Evolutionary conservation across 2,113 vertebrate species (phyloP).

Genomic region (Carassius auratus): DNA sequence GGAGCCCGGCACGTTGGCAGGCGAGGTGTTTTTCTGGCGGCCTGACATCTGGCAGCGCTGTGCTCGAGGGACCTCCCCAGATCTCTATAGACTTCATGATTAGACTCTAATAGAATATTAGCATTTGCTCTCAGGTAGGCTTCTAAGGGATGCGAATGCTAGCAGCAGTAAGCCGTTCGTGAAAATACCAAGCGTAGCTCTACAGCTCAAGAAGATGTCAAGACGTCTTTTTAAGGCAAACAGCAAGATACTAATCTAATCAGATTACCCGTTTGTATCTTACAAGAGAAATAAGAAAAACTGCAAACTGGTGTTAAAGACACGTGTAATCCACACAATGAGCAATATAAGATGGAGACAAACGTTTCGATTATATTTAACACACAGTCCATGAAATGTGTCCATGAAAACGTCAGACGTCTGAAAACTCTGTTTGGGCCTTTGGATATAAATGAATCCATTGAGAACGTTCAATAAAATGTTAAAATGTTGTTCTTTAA

Average conservation of each 20-base stretch:
- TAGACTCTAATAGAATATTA: conserved; percentile 89
- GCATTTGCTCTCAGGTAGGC: conserved; percentile 83
- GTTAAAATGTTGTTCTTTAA: conserved; percentile 89
- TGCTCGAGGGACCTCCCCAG: conserved; percentile 81
- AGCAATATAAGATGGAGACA: not conserved
- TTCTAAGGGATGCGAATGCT: conserved; percentile 72
- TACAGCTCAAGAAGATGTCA: conserved; percentile 15
- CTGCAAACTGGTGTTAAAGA: not conserved
- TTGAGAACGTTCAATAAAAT: conserved; percentile 82
- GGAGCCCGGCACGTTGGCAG: conserved; percentile 80
- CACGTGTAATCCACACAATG: not conserved
- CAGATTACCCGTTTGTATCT: not conserved
- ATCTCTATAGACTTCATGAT: conserved; percentile 82
- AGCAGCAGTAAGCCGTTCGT: conserved; percentile 71
- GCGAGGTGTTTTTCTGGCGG: conserved; percentile 80
- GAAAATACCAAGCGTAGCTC: conserved; percentile 52
- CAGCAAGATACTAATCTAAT: not conserved
- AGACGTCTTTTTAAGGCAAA: not conserved
- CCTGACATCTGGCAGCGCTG: conserved; percentile 82
- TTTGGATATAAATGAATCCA: conserved; percentile 63
- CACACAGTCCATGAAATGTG: not conserved
- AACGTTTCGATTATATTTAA: not conserved
- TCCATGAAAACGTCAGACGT: not conserved
- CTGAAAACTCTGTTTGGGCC: conserved; percentile 35
- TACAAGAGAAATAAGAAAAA: not conserved